These are phyloP conservation scores for Cheilinus undulatus DNA, from an alignment of 2,113 vertebrate species.

Conservation along the genomic window DNA sequence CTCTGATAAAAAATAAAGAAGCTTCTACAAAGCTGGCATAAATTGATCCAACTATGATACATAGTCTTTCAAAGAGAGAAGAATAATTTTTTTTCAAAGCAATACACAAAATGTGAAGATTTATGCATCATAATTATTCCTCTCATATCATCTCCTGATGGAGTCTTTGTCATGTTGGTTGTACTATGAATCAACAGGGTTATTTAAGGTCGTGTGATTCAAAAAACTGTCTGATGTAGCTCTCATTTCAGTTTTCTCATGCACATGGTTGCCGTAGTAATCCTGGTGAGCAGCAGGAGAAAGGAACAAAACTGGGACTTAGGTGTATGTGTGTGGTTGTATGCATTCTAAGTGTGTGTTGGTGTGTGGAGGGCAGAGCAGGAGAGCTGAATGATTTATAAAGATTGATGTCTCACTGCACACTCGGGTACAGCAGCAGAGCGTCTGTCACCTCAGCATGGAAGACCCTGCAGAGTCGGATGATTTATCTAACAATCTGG, in stretches of 20 bases:
- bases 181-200: neutral
- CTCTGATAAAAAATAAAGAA: neutral
- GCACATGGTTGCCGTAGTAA: slow-evolving; percentile 34
- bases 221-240: slow-evolving; percentile 17
- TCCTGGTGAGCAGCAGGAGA: slow-evolving; percentile 27
- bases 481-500: slow-evolving; percentile 19
- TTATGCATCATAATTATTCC: neutral
- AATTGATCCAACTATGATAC: neutral
- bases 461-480: slow-evolving; percentile 13
- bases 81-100: no score
- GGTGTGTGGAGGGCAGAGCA: slow-evolving; percentile 47
- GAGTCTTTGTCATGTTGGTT: neutral
- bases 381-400: slow-evolving; percentile 75
- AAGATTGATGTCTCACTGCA: slow-evolving; percentile 66
- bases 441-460: slow-evolving; percentile 40
- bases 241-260: slow-evolving; percentile 10
- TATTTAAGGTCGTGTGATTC: slow-evolving; percentile 16
- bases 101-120: neutral
- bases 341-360: neutral
- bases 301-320: slow-evolving; percentile 2
- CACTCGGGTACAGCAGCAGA: slow-evolving; percentile 38
- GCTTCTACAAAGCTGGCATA: neutral
- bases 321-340: slow-evolving; percentile 19
- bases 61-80: no score
- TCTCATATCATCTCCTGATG: neutral